phyloP scores from a whole-genome alignment of 2,888 invertebrate species.

The Thymelicus sylvestris region DNA sequence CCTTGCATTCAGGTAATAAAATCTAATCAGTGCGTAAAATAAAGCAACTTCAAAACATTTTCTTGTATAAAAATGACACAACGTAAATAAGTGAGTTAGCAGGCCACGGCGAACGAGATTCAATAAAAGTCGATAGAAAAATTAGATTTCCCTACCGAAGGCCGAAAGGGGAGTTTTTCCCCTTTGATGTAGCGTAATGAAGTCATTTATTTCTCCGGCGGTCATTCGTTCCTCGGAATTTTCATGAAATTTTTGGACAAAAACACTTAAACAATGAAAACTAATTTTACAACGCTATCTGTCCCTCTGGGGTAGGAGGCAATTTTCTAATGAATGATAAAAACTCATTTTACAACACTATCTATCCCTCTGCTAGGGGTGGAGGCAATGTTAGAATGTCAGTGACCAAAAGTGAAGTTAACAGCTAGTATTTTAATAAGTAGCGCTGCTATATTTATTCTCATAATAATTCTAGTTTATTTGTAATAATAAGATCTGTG shows the following conservation, averaged over 20 bases:
- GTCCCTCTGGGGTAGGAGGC: too few relatives aligned
- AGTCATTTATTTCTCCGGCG: slow-evolving; percentile 60
- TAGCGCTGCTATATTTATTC: slow-evolving; percentile 5
- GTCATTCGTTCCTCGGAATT: slow-evolving; percentile 46
- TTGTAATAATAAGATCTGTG: slow-evolving; percentile 30
- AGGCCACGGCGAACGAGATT: slow-evolving; percentile 48
- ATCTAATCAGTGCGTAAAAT: neutral
- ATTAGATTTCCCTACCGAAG: slow-evolving; percentile 65
- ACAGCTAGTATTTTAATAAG: too few relatives aligned
- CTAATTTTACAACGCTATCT: too few relatives aligned
- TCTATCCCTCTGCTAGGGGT: too few relatives aligned
- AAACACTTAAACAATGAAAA: too few relatives aligned
- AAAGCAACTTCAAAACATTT: neutral
- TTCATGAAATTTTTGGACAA: neutral
- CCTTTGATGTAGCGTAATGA: slow-evolving; percentile 70
- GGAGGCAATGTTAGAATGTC: too few relatives aligned
- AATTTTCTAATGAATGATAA: too few relatives aligned
- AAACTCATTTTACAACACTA: too few relatives aligned
- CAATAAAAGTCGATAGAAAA: slow-evolving; percentile 68
- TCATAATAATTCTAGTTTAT: slow-evolving; percentile 24
- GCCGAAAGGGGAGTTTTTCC: slow-evolving; percentile 54
- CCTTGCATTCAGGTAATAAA: neutral
- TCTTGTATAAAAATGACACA: slow-evolving; percentile 26
- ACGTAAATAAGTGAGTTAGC: slow-evolving; percentile 57
- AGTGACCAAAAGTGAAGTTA: too few relatives aligned